Base-by-base conservation (phyloP, 2,888 invertebrate species). In the Ashinkailepas kermadecensis region DNA sequence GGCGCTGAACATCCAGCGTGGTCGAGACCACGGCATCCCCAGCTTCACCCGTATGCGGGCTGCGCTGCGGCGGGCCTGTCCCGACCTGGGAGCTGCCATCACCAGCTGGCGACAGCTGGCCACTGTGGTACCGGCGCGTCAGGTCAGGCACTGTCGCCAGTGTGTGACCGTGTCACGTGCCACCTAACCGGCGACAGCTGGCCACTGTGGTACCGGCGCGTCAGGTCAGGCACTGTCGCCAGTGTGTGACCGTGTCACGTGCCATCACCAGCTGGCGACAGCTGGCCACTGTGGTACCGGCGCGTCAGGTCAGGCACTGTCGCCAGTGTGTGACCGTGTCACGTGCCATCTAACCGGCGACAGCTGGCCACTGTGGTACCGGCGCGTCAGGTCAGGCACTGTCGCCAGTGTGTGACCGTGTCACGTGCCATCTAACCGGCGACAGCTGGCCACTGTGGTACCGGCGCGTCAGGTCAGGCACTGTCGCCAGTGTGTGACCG, bases 1-100 rank as follows among this genome's bases (percentile, higher is more conserved):
- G 58, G 57, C 79, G 57, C 79, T 79, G 23, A 79, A 79, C 59
- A 58, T 79, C 23, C 79, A 79, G 58, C 57, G 79, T 0, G 79
- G 58, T 18, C 23, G 79, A 12, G 79, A 79, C 58, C 79, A 79
- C 79, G 79, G 23, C 15, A 79, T 58, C 25, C 23, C 58, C 59
- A 79, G 13, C 23, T 79, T 58, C 79, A 23, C 21, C 23, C 79
- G 58, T 23, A 58, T 25, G 23, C 57, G 79, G 13, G 18, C 58
- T 12, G 13, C 23, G 4, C 59, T 79, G 23, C 11, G 15, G 15
- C 0, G 56, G 23, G 79, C 59, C 58, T 79, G 79, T 6, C 57
- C 57, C 0, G 3, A 18, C 18, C 74, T 74, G 54, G 74, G 39
- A 18, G 56, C 7, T 13, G 54, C 74, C 54, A 12, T 54, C 74